Conservation (phyloP, 2,888 invertebrate genomes). For the Serripes groenlandicus region DNA sequence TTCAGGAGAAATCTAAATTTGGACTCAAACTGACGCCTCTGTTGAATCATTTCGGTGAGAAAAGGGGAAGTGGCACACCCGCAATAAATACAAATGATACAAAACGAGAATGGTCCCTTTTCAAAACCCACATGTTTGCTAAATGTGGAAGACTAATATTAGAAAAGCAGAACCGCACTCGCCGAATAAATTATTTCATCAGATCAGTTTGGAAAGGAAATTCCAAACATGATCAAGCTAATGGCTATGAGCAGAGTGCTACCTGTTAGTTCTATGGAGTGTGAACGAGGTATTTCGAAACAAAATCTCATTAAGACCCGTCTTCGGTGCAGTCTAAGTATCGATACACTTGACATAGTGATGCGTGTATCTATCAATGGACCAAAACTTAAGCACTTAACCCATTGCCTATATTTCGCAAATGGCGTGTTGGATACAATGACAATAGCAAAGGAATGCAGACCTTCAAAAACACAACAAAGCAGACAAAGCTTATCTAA, state of each 20-base stretch:
- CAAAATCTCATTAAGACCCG: slow-evolving; percentile 50
- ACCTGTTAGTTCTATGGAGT: slow-evolving; percentile 25
- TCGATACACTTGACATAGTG: too few relatives aligned
- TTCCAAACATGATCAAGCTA: slow-evolving; percentile 20
- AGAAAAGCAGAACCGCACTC: background rate
- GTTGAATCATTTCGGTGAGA: slow-evolving; percentile 1
- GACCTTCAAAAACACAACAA: too few relatives aligned
- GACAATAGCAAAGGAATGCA: too few relatives aligned
- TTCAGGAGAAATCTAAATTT: slow-evolving; percentile 28
- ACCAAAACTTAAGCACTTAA: too few relatives aligned
- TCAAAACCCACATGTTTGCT: slow-evolving; percentile 29
- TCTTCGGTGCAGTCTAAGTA: too few relatives aligned
- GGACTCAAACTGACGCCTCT: slow-evolving; percentile 22
- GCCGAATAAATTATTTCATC: slow-evolving; percentile 31
- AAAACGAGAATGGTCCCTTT: slow-evolving; percentile 22
- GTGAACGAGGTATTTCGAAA: slow-evolving; percentile 41
- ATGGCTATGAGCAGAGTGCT: slow-evolving; percentile 33
- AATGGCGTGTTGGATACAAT: too few relatives aligned
- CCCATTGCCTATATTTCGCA: too few relatives aligned
- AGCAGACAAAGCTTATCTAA: too few relatives aligned
- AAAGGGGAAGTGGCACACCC: slow-evolving; percentile 42
- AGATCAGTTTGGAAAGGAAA: background rate
- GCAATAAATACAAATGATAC: slow-evolving; percentile 2
- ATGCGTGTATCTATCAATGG: too few relatives aligned
- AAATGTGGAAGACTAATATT: background rate